Evolutionary conservation across 1,140 invertebrate genomes (phyloP).

Genomic region (Polypedilum pembai): DNA sequence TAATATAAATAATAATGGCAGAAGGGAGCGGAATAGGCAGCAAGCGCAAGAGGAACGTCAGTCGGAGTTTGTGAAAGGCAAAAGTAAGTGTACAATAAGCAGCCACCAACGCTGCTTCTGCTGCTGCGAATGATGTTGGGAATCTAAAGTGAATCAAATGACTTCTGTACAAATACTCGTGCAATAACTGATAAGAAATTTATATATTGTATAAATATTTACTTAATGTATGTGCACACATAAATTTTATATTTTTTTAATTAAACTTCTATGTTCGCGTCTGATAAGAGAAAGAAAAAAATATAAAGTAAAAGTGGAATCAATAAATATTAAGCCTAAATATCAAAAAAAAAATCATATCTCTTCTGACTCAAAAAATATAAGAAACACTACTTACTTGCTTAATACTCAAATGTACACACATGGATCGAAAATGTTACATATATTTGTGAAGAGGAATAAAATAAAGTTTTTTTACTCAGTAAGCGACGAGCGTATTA

Average conservation of each 20-base stretch:
- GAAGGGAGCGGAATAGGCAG: neutral
- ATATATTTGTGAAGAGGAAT: no score
- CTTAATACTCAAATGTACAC: no score
- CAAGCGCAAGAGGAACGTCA: constrained; percentile 22
- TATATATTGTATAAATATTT: neutral
- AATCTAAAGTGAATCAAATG: constrained; percentile 20
- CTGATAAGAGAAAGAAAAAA: neutral
- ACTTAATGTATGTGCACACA: neutral
- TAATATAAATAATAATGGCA: neutral
- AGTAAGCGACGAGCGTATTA: no score
- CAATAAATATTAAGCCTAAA: neutral
- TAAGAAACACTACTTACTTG: no score
- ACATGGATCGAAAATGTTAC: no score
- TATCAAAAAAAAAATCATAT: no score
- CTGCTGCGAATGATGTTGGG: neutral
- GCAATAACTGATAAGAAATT: constrained; percentile 17
- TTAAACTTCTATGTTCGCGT: neutral
- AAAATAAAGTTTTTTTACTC: no score
- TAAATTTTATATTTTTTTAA: constrained; percentile 4
- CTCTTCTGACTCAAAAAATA: no score
- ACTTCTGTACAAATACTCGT: neutral
- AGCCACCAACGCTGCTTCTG: neutral
- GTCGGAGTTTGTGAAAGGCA: constrained; percentile 42
- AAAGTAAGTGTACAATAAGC: constrained; percentile 37
- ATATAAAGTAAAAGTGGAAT: neutral